These are phyloP conservation scores for Yponomeuta malinellus DNA, from an alignment of 2,888 invertebrate species.

Conservation along the genomic window DNA sequence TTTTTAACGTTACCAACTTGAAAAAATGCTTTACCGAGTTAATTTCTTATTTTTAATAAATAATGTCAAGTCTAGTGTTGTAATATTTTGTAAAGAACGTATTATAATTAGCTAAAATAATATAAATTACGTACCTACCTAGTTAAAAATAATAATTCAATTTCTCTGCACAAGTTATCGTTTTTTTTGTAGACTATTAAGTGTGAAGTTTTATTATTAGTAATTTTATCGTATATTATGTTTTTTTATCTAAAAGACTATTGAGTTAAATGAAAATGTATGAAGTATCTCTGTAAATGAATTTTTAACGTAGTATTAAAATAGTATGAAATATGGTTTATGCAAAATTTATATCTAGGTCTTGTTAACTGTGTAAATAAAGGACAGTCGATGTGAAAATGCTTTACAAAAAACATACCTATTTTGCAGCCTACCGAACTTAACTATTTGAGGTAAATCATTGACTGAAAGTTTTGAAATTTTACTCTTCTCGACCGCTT, in stretches of 20 bases:
- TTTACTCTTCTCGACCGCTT: conserved; percentile 33
- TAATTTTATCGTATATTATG: background rate
- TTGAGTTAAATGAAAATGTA: background rate
- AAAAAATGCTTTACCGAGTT: background rate
- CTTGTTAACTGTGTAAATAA: background rate
- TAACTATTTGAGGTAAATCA: conserved; percentile 27
- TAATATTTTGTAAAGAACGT: background rate
- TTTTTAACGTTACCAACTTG: background rate
- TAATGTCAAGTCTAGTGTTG: background rate
- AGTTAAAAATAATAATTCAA: conserved; percentile 1
- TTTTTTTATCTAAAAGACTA: background rate
- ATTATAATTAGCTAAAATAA: background rate
- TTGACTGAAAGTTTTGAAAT: conserved; percentile 35
- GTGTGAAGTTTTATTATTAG: conserved; percentile 10
- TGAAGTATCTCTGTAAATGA: background rate
- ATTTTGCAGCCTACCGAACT: background rate
- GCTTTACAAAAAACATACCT: conserved; percentile 1
- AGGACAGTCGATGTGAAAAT: conserved; percentile 1
- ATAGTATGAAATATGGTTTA: background rate
- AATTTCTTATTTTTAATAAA: background rate
- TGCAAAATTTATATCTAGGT: no score
- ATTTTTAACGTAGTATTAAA: background rate
- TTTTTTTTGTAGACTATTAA: background rate
- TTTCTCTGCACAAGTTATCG: conserved; percentile 9
- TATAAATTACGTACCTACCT: background rate